Percentiles rank a stretch among this genome's conserved stretches.
Evolutionary conservation across 2,797 vertebrate species (phyloP).

Genomic region (Sebastes goodei): DNA sequence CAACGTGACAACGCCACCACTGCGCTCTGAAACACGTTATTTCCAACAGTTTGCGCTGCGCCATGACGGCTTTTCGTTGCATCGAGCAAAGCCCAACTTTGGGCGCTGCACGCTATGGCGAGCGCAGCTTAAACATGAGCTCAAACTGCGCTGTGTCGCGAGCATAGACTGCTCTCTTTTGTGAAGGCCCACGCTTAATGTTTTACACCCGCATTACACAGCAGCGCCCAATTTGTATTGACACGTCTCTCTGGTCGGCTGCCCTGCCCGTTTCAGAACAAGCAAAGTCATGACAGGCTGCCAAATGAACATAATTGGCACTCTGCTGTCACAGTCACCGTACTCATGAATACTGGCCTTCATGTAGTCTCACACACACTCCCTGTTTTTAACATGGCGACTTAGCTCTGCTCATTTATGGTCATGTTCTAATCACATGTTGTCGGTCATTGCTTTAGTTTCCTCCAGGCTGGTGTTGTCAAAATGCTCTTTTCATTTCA

Average conservation of each 20-base stretch:
- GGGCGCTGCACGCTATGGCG: fast-evolving
- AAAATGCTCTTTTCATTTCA: background rate
- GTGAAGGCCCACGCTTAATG: background rate
- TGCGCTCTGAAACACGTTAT: too few relatives aligned
- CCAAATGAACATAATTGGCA: slow-evolving; percentile 17
- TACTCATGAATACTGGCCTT: background rate
- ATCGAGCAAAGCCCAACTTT: too few relatives aligned
- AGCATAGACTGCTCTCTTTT: too few relatives aligned
- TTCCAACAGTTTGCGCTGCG: too few relatives aligned
- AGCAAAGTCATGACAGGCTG: background rate
- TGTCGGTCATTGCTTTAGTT: background rate
- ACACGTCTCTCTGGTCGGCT: background rate
- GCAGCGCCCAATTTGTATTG: background rate
- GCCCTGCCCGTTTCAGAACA: background rate
- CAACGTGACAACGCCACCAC: fast-evolving
- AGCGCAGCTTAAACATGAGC: too few relatives aligned
- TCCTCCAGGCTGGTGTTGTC: background rate
- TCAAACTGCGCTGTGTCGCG: too few relatives aligned
- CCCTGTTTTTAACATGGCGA: background rate
- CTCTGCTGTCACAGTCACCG: slow-evolving; percentile 6
- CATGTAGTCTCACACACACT: background rate
- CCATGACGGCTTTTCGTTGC: too few relatives aligned
- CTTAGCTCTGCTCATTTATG: too few relatives aligned
- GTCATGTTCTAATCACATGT: background rate
- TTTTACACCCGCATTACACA: background rate